These are phyloP conservation scores for Periophthalmodon schlosseri DNA, from an alignment of 2,113 vertebrate species.

Conservation along the genomic window DNA sequence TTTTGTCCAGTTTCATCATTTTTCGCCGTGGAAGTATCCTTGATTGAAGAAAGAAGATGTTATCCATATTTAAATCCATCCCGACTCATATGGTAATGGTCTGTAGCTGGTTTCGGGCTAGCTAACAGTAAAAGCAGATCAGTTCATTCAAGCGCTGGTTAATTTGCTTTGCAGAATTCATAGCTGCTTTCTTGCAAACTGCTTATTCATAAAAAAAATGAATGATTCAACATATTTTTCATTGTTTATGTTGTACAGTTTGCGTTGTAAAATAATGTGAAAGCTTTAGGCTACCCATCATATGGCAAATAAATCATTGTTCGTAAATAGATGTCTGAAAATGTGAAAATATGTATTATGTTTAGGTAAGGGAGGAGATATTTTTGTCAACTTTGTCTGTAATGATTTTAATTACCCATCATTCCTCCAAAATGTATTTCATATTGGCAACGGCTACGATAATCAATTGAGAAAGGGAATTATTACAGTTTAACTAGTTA, in stretches of 20 bases:
- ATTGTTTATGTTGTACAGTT: neutral
- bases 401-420: too few relatives aligned
- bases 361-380: neutral
- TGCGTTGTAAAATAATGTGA: neutral
- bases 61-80: slow-evolving; percentile 75
- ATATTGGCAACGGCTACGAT: too few relatives aligned
- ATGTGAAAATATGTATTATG: neutral
- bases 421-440: too few relatives aligned
- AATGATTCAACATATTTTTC: neutral
- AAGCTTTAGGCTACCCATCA: neutral
- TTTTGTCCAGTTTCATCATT: neutral
- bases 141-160: neutral
- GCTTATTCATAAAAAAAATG: neutral
- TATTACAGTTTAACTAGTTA: too few relatives aligned
- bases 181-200: neutral
- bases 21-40: neutral
- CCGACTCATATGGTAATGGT: slow-evolving; percentile 80
- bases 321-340: neutral
- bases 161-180: neutral
- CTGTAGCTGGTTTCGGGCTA: accelerated
- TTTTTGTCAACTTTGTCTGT: too few relatives aligned
- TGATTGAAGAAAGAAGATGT: slow-evolving; percentile 53
- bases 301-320: neutral
- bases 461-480: too few relatives aligned
- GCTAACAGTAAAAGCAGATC: neutral